Base-by-base conservation (phyloP, 2,888 invertebrate species). In the Autographa pulchrina region DNA sequence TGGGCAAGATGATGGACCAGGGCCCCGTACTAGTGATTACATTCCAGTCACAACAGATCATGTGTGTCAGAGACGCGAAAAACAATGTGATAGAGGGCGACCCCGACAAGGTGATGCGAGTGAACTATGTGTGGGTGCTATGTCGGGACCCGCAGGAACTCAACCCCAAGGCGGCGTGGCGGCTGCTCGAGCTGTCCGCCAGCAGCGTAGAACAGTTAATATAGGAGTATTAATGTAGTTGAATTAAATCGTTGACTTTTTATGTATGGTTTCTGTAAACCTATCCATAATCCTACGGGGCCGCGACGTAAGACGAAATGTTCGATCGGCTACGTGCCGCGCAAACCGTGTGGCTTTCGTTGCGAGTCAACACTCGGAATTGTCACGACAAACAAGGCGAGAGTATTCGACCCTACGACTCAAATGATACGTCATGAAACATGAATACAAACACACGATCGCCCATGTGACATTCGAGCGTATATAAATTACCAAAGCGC, bases 1-100 rank as follows among this genome's bases (percentile, higher is more conserved):
- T 99, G 97, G 99, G 99, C 0, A 99, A 99, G 94, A 98, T 99
- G 89, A 99, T 99, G 99, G 99, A 99, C 66, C 99, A 99, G 90
- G 99, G 99, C 0, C 99, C 99, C 0, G 99, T 99, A 4, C 94
- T 99, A 78, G 98, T 99, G 62, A 98, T 99, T 74, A 98, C 98
- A 80, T 99, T 99, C 96, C 98, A 98, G 88, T 98, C 99, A 0
- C 99, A 99, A 90, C 99, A 99, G 96, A 99, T 99, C 75, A 98
- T 99, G 97, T 99, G 98, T 83, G 98, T 99, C 8, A 96, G 97
- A 77, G 99, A 99, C 93, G 92, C 95, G 0, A 97, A 97, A 75
- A 98, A 98, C 74, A 97, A 97, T 83, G 97, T 99, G 0, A 97
- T 99, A 0, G 99, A 99, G 92, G 99, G 99, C 7, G 98, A 99